Evolutionary conservation across 30 jellyfish, hydroid and myxozoan species (phyloP).

Genomic region (Nemopilema nomurai): DNA sequence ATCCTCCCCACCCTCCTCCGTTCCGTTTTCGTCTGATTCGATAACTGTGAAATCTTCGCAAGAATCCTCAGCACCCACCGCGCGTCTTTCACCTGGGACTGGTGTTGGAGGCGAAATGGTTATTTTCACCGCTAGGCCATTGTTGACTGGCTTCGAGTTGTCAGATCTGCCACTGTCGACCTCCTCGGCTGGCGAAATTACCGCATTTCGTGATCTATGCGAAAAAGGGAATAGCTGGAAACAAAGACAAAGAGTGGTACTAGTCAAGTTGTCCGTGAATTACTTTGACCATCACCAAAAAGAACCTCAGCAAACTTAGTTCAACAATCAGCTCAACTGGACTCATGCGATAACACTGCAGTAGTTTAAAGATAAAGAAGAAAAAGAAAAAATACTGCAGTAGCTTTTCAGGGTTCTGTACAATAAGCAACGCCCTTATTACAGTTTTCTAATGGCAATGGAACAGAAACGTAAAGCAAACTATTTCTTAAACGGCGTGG

Average conservation of each 20-base stretch:
- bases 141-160: background rate
- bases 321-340: too few relatives aligned
- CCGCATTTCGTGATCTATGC: conserved; percentile 26
- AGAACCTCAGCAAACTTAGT: too few relatives aligned
- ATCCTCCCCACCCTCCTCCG: background rate
- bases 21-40: conserved; percentile 20
- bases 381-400: too few relatives aligned
- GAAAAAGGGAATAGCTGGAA: background rate
- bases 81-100: conserved; percentile 23
- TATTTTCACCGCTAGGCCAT: conserved; percentile 41
- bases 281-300: too few relatives aligned
- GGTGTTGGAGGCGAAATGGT: conserved; percentile 65
- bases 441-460: too few relatives aligned
- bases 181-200: conserved; percentile 31
- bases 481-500: too few relatives aligned
- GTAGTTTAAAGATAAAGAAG: too few relatives aligned
- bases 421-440: too few relatives aligned
- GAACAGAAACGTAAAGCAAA: too few relatives aligned
- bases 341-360: too few relatives aligned
- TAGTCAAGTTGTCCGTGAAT: background rate
- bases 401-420: too few relatives aligned
- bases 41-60: conserved; percentile 14
- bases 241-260: background rate
- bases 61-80: conserved; percentile 8
- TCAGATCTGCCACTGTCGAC: background rate